phyloP scores from a whole-genome alignment of 2,797 vertebrate species.

The Alfaro cultratus region DNA sequence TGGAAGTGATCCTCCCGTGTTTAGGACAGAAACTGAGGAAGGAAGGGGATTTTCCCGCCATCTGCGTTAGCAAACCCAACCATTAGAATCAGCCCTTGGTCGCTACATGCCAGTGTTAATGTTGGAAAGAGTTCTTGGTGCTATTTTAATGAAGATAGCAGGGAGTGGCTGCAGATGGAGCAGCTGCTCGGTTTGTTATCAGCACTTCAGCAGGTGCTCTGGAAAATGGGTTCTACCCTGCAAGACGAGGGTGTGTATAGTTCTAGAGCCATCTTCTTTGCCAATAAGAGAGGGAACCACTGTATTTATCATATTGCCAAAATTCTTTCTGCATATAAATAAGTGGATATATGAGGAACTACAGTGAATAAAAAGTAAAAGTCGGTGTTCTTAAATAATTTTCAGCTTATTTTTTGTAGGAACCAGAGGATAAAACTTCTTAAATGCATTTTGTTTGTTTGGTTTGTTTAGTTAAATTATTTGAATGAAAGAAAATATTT shows the following conservation, averaged over 20 bases:
- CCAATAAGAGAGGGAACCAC: slow-evolving; percentile 52
- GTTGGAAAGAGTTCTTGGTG: slow-evolving; percentile 71
- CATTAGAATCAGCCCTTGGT: slow-evolving; percentile 31
- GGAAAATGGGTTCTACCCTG: slow-evolving; percentile 46
- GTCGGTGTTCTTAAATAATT: slow-evolving; percentile 44
- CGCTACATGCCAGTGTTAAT: slow-evolving; percentile 29
- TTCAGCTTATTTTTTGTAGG: slow-evolving; percentile 68
- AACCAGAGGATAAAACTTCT: slow-evolving; percentile 50
- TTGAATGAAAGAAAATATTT: neutral
- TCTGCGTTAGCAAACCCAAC: slow-evolving; percentile 36
- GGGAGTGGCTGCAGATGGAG: slow-evolving; percentile 56
- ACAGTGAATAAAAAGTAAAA: slow-evolving; percentile 53
- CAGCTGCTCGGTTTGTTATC: slow-evolving; percentile 59
- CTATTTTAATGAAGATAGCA: slow-evolving; percentile 61
- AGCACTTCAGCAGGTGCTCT: slow-evolving; percentile 70
- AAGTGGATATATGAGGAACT: slow-evolving; percentile 49
- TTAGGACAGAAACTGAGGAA: slow-evolving; percentile 20
- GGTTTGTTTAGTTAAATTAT: neutral
- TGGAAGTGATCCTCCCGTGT: neutral
- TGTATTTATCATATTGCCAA: slow-evolving; percentile 81
- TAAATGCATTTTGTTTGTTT: neutral
- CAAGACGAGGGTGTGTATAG: slow-evolving; percentile 41
- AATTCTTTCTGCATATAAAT: slow-evolving; percentile 68
- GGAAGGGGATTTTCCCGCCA: slow-evolving; percentile 31
- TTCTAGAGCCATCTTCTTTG: slow-evolving; percentile 52